Percentiles rank a stretch among this genome's conserved stretches.
These are phyloP conservation scores for Atherix ibis DNA, from an alignment of 2,888 invertebrate genomes.

Conservation along the genomic window DNA sequence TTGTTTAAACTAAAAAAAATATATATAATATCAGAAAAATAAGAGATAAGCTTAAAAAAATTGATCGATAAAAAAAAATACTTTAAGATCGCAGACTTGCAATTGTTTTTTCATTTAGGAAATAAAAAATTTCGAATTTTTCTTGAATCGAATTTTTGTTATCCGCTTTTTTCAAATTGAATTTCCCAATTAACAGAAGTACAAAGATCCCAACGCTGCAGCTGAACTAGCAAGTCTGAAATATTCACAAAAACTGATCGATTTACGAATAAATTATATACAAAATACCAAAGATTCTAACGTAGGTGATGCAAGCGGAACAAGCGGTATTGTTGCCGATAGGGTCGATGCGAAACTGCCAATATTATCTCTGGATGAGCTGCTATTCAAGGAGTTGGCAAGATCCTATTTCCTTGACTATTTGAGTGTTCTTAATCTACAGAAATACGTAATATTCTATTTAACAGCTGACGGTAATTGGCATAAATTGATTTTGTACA, in stretches of 20 bases:
- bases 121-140: too few relatives aligned
- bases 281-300: slow-evolving; percentile 11
- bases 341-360: slow-evolving; percentile 11
- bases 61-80: too few relatives aligned
- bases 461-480: slow-evolving; percentile 14
- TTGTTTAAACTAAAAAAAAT: too few relatives aligned
- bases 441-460: slow-evolving; percentile 17
- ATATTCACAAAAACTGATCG: slow-evolving; percentile 16
- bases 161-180: slow-evolving; percentile 2
- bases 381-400: slow-evolving; percentile 16
- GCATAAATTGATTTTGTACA: neutral
- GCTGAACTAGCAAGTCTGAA: slow-evolving; percentile 15
- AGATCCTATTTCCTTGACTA: slow-evolving; percentile 16
- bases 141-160: neutral
- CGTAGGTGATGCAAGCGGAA: slow-evolving; percentile 2
- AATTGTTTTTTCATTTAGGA: too few relatives aligned
- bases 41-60: too few relatives aligned
- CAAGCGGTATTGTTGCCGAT: slow-evolving; percentile 4
- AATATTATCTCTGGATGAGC: slow-evolving; percentile 14
- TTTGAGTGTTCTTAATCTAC: slow-evolving; percentile 14
- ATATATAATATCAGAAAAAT: too few relatives aligned
- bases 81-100: too few relatives aligned
- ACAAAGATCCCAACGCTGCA: slow-evolving; percentile 10
- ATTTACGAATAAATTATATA: slow-evolving; percentile 14
- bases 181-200: slow-evolving; percentile 13